phyloP scores from a whole-genome alignment of 2,113 vertebrate genomes.

The Percina caprodes region DNA sequence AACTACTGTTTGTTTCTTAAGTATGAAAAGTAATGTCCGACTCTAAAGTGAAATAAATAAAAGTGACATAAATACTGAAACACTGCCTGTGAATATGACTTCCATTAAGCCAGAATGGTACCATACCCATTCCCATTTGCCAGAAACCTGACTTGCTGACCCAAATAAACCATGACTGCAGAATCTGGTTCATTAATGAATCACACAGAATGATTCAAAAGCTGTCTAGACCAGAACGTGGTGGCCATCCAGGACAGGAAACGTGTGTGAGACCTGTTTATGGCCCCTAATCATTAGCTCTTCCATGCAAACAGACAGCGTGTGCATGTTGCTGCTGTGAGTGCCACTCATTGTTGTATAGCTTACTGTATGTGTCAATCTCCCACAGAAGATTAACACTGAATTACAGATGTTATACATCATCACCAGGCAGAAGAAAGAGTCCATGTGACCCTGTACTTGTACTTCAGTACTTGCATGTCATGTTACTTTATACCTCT shows the following conservation, averaged over 20 bases:
- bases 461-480: not conserved
- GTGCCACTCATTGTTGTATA: too few species aligned
- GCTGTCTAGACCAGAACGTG: slow-evolving; percentile 63
- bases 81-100: not conserved
- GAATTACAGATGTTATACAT: not conserved
- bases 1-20: not conserved
- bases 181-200: slow-evolving; percentile 53
- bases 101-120: not conserved
- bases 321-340: not conserved
- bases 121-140: not conserved
- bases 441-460: not conserved
- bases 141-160: slow-evolving; percentile 40
- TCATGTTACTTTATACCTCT: not conserved
- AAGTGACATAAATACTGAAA: not conserved
- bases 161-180: slow-evolving; percentile 18
- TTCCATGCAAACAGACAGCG: too few species aligned
- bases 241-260: slow-evolving; percentile 34
- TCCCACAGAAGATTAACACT: not conserved
- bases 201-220: slow-evolving; percentile 75
- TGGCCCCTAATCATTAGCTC: not conserved
- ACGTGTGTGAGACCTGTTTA: not conserved
- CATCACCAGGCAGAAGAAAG: not conserved
- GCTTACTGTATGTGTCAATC: too few species aligned
- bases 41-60: not conserved
- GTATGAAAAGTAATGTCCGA: not conserved